Evolutionary conservation across 2,888 invertebrate genomes (phyloP).

Genomic region (Agrochola litura): DNA sequence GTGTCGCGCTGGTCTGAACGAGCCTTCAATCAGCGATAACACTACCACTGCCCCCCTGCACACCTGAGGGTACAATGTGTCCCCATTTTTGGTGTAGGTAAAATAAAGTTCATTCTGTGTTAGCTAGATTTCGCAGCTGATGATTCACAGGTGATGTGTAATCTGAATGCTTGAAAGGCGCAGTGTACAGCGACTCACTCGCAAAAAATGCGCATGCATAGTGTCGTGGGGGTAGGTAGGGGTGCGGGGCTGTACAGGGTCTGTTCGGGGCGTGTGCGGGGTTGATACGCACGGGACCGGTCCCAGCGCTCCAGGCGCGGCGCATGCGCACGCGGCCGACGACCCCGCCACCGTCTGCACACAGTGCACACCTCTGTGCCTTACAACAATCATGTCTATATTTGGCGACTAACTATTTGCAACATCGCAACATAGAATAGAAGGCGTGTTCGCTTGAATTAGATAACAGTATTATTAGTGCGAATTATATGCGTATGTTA

Average conservation of each 20-base stretch:
- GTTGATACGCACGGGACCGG: not conserved
- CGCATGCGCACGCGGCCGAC: conserved; percentile 24
- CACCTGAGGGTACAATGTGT: not conserved
- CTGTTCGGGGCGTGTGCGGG: not conserved
- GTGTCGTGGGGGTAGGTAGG: not conserved
- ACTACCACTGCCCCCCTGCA: no score
- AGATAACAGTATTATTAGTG: not conserved
- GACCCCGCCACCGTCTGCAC: conserved; percentile 19
- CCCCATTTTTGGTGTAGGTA: no score
- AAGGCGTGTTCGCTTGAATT: not conserved
- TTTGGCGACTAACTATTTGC: conserved; percentile 5
- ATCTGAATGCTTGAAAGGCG: not conserved
- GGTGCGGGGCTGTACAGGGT: not conserved
- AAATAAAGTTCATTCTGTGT: no score
- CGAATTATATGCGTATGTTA: not conserved
- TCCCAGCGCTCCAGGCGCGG: conserved; percentile 1
- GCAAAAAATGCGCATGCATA: conserved; percentile 38
- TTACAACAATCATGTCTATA: not conserved
- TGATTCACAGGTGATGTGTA: not conserved
- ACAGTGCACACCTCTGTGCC: not conserved
- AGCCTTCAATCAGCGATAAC: not conserved
- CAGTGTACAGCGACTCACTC: conserved; percentile 6
- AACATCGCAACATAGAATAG: not conserved
- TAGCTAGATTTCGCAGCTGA: no score
- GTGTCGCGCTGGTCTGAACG: no score